A percentile compares a stretch with the other conserved stretches of the same genome.
These are phyloP conservation scores for Gymnopithys bicolor DNA, from an alignment of 2,797 vertebrate genomes.

Conservation along the genomic window DNA sequence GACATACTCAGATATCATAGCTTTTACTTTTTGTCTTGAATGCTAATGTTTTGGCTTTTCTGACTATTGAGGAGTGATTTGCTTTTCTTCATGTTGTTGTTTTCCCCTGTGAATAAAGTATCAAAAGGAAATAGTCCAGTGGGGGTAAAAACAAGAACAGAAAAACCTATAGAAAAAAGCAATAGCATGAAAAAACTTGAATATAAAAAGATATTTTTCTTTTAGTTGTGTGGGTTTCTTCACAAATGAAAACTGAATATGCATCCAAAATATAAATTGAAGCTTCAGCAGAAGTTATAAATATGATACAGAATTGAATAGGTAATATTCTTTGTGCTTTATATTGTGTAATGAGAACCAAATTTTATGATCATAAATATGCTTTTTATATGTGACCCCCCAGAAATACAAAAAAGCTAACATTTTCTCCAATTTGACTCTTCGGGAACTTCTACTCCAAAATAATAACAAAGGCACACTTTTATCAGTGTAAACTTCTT, in stretches of 20 bases:
- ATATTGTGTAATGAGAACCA: background rate
- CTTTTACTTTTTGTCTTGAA: background rate
- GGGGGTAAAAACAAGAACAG: background rate
- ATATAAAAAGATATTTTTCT: background rate
- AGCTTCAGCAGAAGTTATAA: background rate
- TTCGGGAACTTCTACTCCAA: background rate
- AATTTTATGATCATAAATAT: background rate
- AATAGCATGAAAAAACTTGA: background rate
- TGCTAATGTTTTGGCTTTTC: background rate
- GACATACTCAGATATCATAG: background rate
- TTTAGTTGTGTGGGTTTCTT: rapidly evolving
- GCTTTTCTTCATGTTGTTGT: background rate
- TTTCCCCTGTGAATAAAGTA: background rate
- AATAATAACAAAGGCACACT: background rate
- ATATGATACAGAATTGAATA: background rate
- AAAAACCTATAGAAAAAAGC: background rate
- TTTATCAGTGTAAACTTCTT: background rate
- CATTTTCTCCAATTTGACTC: background rate
- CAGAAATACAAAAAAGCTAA: background rate
- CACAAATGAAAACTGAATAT: background rate
- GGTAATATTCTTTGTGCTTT: background rate
- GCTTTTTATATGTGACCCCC: background rate
- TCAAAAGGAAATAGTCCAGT: background rate
- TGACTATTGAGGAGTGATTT: background rate
- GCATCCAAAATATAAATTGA: background rate